These are phyloP conservation scores for Diplodus puntazzo DNA, from an alignment of 2,797 vertebrate species.

Conservation along the genomic window DNA sequence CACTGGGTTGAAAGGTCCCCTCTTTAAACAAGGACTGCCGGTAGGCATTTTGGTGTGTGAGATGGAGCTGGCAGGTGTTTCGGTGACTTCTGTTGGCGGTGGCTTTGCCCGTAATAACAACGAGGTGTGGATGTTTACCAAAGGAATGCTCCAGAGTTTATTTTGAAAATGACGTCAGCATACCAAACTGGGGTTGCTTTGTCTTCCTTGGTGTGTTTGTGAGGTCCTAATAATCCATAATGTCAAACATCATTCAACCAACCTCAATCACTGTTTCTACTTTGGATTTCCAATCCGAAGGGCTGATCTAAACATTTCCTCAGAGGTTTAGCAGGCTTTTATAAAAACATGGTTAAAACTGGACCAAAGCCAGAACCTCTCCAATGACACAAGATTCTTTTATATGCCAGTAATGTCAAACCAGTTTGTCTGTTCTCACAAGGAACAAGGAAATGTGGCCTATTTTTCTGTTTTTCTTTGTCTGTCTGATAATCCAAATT, in stretches of 20 bases:
- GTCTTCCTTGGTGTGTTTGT: neutral
- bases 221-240: neutral
- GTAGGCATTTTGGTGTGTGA: neutral
- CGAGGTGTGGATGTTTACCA: neutral
- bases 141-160: neutral
- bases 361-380: neutral
- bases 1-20: neutral
- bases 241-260: neutral
- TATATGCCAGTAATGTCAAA: neutral
- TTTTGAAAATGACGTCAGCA: neutral
- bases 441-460: neutral
- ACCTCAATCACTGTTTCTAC: neutral
- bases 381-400: neutral
- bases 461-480: neutral
- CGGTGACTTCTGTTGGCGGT: no score
- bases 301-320: no score
- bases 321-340: neutral
- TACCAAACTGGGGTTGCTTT: neutral
- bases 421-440: constrained; percentile 3
- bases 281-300: no score
- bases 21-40: neutral
- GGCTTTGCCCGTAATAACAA: neutral
- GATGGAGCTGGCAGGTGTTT: neutral
- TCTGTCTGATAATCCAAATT: no score
- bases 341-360: neutral